A percentile compares a stretch with the other conserved stretches of the same genome.
Conservation (phyloP, 2,888 invertebrate genomes). For the Folsomia manolachei region DNA sequence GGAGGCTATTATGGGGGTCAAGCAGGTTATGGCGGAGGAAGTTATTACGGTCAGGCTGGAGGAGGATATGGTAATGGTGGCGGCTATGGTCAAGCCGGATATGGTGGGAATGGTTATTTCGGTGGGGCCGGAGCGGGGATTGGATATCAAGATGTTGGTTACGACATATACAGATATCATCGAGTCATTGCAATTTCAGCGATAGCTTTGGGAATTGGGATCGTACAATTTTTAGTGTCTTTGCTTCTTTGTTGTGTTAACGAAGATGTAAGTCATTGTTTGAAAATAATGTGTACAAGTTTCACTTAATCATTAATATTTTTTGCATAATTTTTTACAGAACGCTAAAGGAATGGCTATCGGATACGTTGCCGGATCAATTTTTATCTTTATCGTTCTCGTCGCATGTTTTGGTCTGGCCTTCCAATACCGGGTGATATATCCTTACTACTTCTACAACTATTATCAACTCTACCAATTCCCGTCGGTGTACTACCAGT, state of each 20-base stretch:
- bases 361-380: slow-evolving; percentile 24
- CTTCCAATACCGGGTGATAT: slow-evolving; percentile 42
- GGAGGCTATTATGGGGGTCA: slow-evolving; percentile 24
- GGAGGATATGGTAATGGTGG: slow-evolving; percentile 25
- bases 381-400: slow-evolving; percentile 32
- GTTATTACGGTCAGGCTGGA: slow-evolving; percentile 28
- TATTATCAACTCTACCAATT: slow-evolving; percentile 26
- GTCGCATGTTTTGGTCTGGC: slow-evolving; percentile 34
- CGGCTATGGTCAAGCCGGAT: slow-evolving; percentile 22
- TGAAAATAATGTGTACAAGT: background rate
- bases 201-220: slow-evolving; percentile 36
- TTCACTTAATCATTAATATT: background rate
- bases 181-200: slow-evolving; percentile 34
- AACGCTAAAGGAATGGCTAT: slow-evolving; percentile 35
- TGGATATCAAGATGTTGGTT: slow-evolving; percentile 32
- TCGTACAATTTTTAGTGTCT: slow-evolving; percentile 37
- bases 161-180: slow-evolving; percentile 38
- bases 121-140: slow-evolving; percentile 27
- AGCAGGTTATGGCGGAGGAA: background rate
- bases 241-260: slow-evolving; percentile 35
- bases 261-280: slow-evolving; percentile 24
- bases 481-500: slow-evolving; percentile 29
- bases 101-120: slow-evolving; percentile 16
- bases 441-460: slow-evolving; percentile 38
- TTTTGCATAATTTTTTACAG: slow-evolving; percentile 18